These are phyloP conservation scores for Clitarchus hookeri DNA, from an alignment of 2,888 invertebrate species.

Conservation along the genomic window DNA sequence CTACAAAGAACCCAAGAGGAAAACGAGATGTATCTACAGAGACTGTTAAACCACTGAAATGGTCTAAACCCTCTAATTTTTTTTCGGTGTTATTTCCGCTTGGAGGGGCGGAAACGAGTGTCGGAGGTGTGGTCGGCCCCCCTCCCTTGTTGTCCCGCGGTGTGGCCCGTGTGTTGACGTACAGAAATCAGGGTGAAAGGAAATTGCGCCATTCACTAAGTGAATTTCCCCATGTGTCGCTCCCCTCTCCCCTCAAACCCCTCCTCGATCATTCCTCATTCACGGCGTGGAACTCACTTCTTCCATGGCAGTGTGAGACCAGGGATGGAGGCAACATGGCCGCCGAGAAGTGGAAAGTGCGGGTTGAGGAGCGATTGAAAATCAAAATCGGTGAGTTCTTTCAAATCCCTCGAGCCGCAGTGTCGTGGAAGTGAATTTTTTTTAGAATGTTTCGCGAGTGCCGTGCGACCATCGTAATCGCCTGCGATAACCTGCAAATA, in stretches of 20 bases:
- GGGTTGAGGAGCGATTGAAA: conserved; percentile 91
- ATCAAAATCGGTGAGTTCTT: conserved; percentile 87
- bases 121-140: neutral
- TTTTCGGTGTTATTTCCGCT: neutral
- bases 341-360: conserved; percentile 87
- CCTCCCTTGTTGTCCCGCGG: neutral
- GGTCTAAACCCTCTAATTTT: neutral
- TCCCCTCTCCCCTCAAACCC: conserved; percentile 25
- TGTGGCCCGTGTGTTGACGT: neutral
- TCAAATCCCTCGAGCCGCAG: neutral
- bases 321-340: conserved; percentile 71
- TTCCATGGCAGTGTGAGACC: conserved; percentile 24
- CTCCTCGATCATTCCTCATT: conserved; percentile 33
- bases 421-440: neutral
- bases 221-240: conserved; percentile 28
- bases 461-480: neutral
- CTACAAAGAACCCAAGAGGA: no score
- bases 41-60: no score
- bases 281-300: conserved; percentile 21
- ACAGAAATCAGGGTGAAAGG: conserved; percentile 27
- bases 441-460: neutral
- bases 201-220: conserved; percentile 41
- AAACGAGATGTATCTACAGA: no score
- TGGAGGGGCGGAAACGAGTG: neutral
- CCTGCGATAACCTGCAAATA: neutral